Conservation (phyloP, 2,888 invertebrate genomes). For the Heliconius ethilla region DNA sequence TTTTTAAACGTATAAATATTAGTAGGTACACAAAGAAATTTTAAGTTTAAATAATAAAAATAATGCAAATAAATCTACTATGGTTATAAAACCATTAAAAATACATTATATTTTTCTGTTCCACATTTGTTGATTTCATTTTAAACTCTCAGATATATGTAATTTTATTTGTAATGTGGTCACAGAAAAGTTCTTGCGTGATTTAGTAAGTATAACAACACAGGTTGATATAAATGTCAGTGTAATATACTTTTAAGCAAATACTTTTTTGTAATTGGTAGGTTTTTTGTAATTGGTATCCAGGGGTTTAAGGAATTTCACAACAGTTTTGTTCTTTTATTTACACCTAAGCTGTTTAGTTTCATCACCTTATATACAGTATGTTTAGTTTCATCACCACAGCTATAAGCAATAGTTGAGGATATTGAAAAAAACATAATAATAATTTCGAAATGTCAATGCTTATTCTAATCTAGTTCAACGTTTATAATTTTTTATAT, state of each 20-base stretch:
- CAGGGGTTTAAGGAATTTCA: too few relatives aligned
- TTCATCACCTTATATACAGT: too few relatives aligned
- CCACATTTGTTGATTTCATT: conserved; percentile 15
- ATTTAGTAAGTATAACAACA: neutral
- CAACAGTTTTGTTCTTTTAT: too few relatives aligned
- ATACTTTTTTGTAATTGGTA: too few relatives aligned
- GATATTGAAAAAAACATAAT: neutral
- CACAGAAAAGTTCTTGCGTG: neutral
- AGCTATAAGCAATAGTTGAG: neutral
- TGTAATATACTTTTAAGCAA: neutral
- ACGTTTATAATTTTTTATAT: neutral
- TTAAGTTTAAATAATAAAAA: neutral
- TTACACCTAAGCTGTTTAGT: neutral
- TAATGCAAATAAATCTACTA: conserved; percentile 10
- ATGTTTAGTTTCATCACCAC: neutral
- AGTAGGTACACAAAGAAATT: neutral
- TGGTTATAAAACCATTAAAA: conserved; percentile 13
- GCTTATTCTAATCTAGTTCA: neutral
- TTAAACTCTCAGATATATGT: conserved; percentile 8
- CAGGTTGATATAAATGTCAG: neutral
- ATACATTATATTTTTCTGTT: conserved; percentile 16
- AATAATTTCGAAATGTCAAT: neutral
- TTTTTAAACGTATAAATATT: neutral
- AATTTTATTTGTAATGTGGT: conserved; percentile 14
- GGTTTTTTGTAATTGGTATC: too few relatives aligned